Conservation (phyloP, 1,140 invertebrate species). For the Scaptomyza graminum region DNA sequence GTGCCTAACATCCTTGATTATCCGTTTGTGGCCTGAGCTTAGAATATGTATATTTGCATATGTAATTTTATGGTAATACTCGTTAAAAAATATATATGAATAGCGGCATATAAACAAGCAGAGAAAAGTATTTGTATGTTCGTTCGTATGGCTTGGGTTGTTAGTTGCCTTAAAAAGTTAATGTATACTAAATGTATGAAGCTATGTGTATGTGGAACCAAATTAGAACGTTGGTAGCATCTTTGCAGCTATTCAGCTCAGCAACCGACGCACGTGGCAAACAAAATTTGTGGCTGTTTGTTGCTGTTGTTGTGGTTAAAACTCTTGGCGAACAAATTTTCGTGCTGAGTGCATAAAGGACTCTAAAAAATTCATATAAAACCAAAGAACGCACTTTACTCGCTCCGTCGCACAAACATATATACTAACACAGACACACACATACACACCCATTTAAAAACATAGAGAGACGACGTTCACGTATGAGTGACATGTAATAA, state of each 20-base stretch:
- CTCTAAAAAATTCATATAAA: conserved; percentile 81
- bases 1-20: conserved; percentile 37
- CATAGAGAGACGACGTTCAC: conserved; percentile 55
- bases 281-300: conserved; percentile 40
- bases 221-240: conserved; percentile 64
- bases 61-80: conserved; percentile 81
- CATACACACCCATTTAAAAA: conserved; percentile 45
- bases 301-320: conserved; percentile 57
- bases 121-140: conserved; percentile 40
- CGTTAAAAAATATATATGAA: conserved; percentile 69
- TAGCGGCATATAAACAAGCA: conserved; percentile 58
- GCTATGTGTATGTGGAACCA: conserved; percentile 47
- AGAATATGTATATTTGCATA: conserved; percentile 77
- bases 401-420: conserved; percentile 49
- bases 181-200: background rate
- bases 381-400: conserved; percentile 81
- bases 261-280: conserved; percentile 57
- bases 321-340: conserved; percentile 78
- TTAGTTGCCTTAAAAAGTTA: conserved; percentile 52
- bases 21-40: conserved; percentile 21
- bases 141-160: conserved; percentile 40
- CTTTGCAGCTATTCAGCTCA: conserved; percentile 27
- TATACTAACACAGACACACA: conserved; percentile 25
- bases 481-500: conserved; percentile 81
- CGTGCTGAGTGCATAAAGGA: conserved; percentile 80